Evolutionary conservation across 2,113 vertebrate species (phyloP), one percentile per base, ranked within the genome.

Genomic region (Sturnira hondurensis): DNA sequence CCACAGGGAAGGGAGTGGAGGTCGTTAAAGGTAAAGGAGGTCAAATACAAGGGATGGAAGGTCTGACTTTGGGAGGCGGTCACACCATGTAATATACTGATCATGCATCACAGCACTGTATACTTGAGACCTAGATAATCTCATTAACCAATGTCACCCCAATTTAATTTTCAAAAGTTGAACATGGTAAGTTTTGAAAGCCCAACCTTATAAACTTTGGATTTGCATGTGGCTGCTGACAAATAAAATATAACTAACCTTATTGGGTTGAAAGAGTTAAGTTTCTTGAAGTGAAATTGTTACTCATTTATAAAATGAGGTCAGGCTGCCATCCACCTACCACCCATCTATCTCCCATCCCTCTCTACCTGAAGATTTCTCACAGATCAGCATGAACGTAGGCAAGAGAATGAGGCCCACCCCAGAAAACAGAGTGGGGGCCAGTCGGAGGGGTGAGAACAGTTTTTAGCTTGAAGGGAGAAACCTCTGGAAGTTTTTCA

Each of bases 221-320:
- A 94, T 92, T 3, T 65, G 1, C 2, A 56, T 61, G 50, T 58
- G 50, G 26, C 28, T 91, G 8, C 22, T 86, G 15, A 58, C 43
- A 74, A 92, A 68, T 19, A 12, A 88, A 68, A 87, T 85, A 8
- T 28, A 78, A 74, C 7, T 6, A 80, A 33, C 6, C 4, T 54
- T 14, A 83, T 77, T 95, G 88, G 84, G 65, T 63, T 88, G 68
- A 33, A 92, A 92, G 63, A 70, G 24, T 91, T 94, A 81, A 83
- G 41, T 9, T 91, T 89, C n/a, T 83, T 86, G 65, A 96, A 76
- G 50, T 81, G 56, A 96, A 41, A 90, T 54, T 84, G 11, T n/a
- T 83, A 61, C 33, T 89, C 63, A 38, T 10, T 80, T 36, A 83
- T 22, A 67, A 87, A 89, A 91, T 85, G 63, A 82, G 52, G 4